Evolutionary conservation across 2,113 vertebrate species (phyloP).

Genomic region (Verasper variegatus): DNA sequence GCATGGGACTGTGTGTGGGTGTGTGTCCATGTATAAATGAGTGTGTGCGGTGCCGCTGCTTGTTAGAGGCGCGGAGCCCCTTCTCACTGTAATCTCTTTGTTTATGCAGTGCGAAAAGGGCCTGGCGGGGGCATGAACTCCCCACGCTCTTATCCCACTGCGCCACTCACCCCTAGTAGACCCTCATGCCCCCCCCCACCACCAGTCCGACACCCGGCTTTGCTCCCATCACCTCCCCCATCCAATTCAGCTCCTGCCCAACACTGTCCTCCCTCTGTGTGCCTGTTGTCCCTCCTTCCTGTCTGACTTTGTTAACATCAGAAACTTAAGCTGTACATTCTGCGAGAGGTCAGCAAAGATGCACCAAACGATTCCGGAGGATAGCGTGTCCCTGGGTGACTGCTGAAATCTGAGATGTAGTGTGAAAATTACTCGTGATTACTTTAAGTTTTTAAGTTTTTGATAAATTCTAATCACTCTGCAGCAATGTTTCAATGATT

Average conservation of each 20-base stretch:
- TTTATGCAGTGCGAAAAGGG: slow-evolving; percentile 90
- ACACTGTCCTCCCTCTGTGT: slow-evolving; percentile 33
- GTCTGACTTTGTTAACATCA: slow-evolving; percentile 51
- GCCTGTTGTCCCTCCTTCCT: slow-evolving; percentile 54
- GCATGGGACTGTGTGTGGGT: slow-evolving; percentile 25
- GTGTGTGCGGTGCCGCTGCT: slow-evolving; percentile 62
- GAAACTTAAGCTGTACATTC: slow-evolving; percentile 34
- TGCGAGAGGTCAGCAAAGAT: slow-evolving; percentile 36
- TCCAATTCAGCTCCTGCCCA: slow-evolving; percentile 32
- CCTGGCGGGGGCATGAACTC: slow-evolving; percentile 88
- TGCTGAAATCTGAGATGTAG: no score
- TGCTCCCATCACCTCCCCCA: slow-evolving; percentile 57
- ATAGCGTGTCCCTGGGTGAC: background rate
- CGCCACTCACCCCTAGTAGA: slow-evolving; percentile 78
- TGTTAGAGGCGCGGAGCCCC: slow-evolving; percentile 71
- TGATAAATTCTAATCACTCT: no score
- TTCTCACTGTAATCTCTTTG: slow-evolving; percentile 90
- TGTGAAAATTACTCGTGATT: background rate
- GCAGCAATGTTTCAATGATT: no score
- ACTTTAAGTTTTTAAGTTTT: no score
- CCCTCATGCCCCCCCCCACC: slow-evolving; percentile 62
- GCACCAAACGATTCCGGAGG: background rate
- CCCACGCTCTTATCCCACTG: slow-evolving; percentile 81
- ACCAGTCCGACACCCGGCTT: slow-evolving; percentile 64
- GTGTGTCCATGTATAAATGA: slow-evolving; percentile 14